Conservation (phyloP, 2,888 invertebrate species). For the Leptinotarsa haldemani region DNA sequence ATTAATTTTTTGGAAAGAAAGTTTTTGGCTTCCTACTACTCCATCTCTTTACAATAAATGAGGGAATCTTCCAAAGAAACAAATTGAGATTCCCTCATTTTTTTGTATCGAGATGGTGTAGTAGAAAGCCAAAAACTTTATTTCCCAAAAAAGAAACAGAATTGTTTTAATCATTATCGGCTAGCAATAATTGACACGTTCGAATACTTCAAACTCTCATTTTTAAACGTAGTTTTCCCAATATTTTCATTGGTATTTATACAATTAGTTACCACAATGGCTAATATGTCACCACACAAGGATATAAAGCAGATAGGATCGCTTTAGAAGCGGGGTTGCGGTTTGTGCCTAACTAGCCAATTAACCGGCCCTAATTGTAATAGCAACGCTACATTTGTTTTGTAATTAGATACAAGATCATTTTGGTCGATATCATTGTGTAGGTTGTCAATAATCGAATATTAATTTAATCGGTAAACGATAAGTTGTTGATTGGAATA, state of each 20-base stretch:
- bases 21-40: too few relatives aligned
- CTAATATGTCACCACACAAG: constrained; percentile 40
- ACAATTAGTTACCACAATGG: constrained; percentile 35
- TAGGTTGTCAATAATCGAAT: constrained; percentile 40
- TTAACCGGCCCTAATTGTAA: constrained; percentile 59
- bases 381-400: constrained; percentile 58
- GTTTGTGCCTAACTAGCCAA: constrained; percentile 57
- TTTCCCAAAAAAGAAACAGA: too few relatives aligned
- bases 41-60: too few relatives aligned
- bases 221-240: not conserved
- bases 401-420: constrained; percentile 56
- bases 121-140: too few relatives aligned
- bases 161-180: too few relatives aligned
- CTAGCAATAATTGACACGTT: too few relatives aligned
- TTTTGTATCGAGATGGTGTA: too few relatives aligned
- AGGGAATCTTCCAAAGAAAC: too few relatives aligned
- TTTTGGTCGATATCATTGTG: constrained; percentile 49
- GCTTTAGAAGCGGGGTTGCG: constrained; percentile 53
- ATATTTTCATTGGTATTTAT: constrained; percentile 9
- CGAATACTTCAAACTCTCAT: not conserved
- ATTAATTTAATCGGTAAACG: constrained; percentile 27
- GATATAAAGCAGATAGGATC: constrained; percentile 50
- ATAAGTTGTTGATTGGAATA: not conserved
- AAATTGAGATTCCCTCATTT: too few relatives aligned
- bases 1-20: too few relatives aligned